phyloP scores from a whole-genome alignment of 2,888 invertebrate species.

The Tethea ocularis region DNA sequence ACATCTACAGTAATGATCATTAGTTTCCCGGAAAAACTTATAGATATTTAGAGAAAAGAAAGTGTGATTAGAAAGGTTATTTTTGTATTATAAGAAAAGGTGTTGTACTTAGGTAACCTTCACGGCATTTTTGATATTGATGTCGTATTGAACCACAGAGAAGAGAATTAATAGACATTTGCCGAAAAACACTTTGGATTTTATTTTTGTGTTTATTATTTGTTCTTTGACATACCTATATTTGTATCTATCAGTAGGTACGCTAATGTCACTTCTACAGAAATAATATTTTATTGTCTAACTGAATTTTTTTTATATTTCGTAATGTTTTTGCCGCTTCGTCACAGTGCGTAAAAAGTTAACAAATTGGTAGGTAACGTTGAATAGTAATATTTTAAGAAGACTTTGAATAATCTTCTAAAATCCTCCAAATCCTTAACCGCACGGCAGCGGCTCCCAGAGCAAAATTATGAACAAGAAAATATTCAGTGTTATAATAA shows the following conservation, averaged over 20 bases:
- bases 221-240: too few species aligned
- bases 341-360: neutral
- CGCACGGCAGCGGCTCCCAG: neutral
- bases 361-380: slow-evolving; percentile 6
- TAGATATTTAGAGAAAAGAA: neutral
- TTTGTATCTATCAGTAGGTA: too few species aligned
- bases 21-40: neutral
- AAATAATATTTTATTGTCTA: too few species aligned
- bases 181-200: too few species aligned
- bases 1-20: neutral
- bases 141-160: too few species aligned
- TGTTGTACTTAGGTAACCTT: neutral
- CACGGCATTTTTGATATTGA: too few species aligned
- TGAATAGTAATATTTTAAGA: slow-evolving; percentile 1
- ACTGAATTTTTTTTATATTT: too few species aligned
- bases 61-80: neutral
- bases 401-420: slow-evolving; percentile 1
- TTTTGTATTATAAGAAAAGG: neutral
- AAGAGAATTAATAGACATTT: too few species aligned
- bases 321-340: neutral
- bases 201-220: too few species aligned
- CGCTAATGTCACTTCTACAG: too few species aligned
- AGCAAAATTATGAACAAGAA: slow-evolving; percentile 1
- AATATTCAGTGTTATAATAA: neutral
- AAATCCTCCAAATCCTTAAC: slow-evolving; percentile 2